These are phyloP conservation scores for Leptogaster cylindrica DNA, from an alignment of 2,888 invertebrate species.

Conservation along the genomic window DNA sequence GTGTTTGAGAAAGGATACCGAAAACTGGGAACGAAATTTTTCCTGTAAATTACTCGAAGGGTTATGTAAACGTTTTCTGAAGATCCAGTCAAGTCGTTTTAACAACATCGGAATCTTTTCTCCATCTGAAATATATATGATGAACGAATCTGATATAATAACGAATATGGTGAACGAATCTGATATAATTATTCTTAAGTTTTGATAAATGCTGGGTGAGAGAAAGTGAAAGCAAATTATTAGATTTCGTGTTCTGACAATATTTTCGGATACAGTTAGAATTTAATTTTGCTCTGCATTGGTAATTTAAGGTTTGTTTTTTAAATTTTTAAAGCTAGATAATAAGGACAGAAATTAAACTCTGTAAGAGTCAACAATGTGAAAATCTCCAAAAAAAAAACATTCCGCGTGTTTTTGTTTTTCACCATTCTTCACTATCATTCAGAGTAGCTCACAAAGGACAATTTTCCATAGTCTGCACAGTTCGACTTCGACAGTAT, in stretches of 20 bases:
- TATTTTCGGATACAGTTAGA: too few relatives aligned
- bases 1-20: neutral
- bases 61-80: constrained; percentile 16
- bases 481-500: constrained; percentile 33
- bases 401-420: too few relatives aligned
- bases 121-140: neutral
- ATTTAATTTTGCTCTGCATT: too few relatives aligned
- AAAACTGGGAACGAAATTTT: neutral
- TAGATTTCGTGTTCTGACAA: too few relatives aligned
- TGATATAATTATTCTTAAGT: too few relatives aligned
- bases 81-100: neutral
- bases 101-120: constrained; percentile 5
- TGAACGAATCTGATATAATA: too few relatives aligned
- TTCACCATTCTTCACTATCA: constrained; percentile 9
- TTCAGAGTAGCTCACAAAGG: constrained; percentile 15
- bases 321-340: too few relatives aligned
- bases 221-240: too few relatives aligned
- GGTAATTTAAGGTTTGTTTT: too few relatives aligned
- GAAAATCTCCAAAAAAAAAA: constrained; percentile 23
- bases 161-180: too few relatives aligned
- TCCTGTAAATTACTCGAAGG: constrained; percentile 12
- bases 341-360: too few relatives aligned
- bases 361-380: constrained; percentile 19
- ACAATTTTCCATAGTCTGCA: constrained; percentile 24
- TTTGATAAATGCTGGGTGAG: too few relatives aligned